These are phyloP conservation scores for Lasioglossum calceatum DNA, from an alignment of 2,888 invertebrate genomes.

Conservation along the genomic window DNA sequence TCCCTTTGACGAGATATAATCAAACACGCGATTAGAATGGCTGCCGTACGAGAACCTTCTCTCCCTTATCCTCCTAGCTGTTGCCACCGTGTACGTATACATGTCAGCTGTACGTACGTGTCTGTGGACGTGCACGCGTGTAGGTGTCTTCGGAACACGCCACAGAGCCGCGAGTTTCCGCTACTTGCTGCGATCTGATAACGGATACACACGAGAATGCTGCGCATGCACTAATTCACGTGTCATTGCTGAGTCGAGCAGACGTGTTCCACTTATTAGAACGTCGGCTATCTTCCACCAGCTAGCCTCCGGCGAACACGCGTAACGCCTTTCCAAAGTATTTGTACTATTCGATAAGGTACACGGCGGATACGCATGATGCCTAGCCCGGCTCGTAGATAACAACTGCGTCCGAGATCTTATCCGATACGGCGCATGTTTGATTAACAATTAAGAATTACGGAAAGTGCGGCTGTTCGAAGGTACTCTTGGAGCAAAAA, in stretches of 20 bases:
- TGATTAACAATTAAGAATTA: neutral
- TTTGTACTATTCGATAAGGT: conserved; percentile 10
- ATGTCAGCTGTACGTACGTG: neutral
- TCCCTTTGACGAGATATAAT: conserved; percentile 59
- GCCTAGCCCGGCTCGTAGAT: neutral
- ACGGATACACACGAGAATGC: conserved; percentile 22
- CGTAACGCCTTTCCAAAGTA: neutral
- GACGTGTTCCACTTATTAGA: conserved; percentile 34
- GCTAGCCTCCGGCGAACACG: neutral
- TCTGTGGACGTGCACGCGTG: neutral
- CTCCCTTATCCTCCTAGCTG: neutral
- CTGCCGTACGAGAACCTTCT: conserved; percentile 20
- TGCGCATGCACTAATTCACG: conserved; percentile 33
- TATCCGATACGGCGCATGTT: neutral
- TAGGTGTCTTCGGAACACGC: neutral
- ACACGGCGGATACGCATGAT: neutral
- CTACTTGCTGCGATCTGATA: conserved; percentile 47
- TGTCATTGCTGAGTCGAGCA: conserved; percentile 26
- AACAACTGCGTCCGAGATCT: neutral
- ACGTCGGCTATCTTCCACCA: conserved; percentile 10
- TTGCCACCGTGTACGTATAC: neutral
- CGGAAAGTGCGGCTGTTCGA: neutral
- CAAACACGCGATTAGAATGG: conserved; percentile 65
- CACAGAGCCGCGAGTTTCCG: conserved; percentile 6
- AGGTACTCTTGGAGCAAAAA: neutral